Percentiles rank a stretch among this genome's conserved stretches.
Evolutionary conservation across 1,140 invertebrate genomes (phyloP).

Genomic region (Drosophila athabasca): DNA sequence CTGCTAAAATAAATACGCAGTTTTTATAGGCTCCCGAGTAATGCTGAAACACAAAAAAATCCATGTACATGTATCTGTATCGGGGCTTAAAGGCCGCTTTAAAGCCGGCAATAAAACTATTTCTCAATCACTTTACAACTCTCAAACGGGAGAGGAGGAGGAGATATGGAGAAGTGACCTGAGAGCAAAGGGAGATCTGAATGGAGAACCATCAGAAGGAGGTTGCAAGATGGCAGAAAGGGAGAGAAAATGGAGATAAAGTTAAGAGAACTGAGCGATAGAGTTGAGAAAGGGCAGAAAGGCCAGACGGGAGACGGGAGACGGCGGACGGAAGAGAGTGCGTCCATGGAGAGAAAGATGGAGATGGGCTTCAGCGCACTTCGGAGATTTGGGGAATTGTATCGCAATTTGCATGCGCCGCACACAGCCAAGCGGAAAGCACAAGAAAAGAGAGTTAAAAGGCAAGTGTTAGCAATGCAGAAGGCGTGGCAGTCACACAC

Average conservation of each 20-base stretch:
- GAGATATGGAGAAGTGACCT: conserved; percentile 1
- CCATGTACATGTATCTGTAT: conserved; percentile 6
- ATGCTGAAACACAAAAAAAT: conserved; percentile 28
- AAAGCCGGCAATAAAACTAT: conserved; percentile 61
- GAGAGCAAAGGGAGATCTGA: neutral
- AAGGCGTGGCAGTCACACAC: conserved; percentile 28
- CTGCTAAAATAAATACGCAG: conserved; percentile 71
- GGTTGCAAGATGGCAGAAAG: neutral
- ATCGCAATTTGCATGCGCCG: conserved; percentile 75
- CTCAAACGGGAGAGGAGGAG: neutral
- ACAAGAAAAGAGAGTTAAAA: conserved; percentile 34
- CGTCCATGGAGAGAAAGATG: too few relatives aligned
- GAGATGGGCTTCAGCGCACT: conserved; percentile 34
- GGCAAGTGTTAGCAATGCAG: conserved; percentile 52
- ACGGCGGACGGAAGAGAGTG: neutral
- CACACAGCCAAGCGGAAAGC: conserved; percentile 32
- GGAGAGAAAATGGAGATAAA: neutral
- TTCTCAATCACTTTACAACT: conserved; percentile 51
- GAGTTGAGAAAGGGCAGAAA: neutral
- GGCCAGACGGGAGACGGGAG: neutral
- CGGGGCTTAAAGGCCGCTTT: conserved; percentile 41
- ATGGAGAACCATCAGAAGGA: too few relatives aligned
- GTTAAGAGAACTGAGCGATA: conserved; percentile 1
- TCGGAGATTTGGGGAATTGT: conserved; percentile 78
- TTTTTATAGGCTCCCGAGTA: conserved; percentile 68